A percentile compares a stretch with the other conserved stretches of the same genome.
Conservation (phyloP, 2,797 vertebrate genomes). For the Crotalus adamanteus region DNA sequence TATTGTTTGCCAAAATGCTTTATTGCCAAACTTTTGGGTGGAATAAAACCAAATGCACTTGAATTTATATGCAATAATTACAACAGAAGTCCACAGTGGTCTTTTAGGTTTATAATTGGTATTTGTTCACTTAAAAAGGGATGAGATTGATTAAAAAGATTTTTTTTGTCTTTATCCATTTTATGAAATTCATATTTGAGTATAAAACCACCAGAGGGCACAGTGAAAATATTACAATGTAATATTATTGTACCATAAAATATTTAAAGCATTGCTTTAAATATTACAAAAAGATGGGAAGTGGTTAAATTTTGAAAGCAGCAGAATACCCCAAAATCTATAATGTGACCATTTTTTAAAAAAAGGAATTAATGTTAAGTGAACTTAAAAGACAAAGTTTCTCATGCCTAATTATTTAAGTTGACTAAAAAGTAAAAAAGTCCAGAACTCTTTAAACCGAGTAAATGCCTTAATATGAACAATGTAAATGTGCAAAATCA, state of each 20-base stretch:
- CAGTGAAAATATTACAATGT: conserved; percentile 38
- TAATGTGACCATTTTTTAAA: background rate
- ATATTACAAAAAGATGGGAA: background rate
- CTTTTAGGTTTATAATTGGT: background rate
- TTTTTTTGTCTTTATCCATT: background rate
- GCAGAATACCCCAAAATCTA: background rate
- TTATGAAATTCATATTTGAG: conserved; percentile 19
- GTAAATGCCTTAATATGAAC: background rate
- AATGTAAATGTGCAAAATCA: background rate
- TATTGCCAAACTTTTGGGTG: background rate
- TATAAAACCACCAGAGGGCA: conserved; percentile 73
- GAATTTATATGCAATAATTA: background rate
- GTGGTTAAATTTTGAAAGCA: background rate
- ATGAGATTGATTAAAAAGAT: background rate
- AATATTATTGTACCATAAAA: conserved; percentile 47
- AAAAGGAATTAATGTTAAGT: background rate
- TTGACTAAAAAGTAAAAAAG: background rate
- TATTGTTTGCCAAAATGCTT: background rate
- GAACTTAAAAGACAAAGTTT: background rate
- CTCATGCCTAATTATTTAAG: background rate
- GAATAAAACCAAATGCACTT: background rate
- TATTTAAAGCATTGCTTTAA: conserved; percentile 31
- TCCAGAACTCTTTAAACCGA: background rate
- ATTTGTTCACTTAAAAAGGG: background rate
- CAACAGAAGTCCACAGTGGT: background rate